phyloP scores from a whole-genome alignment of 2,113 vertebrate genomes.

The Triplophysa dalaica region DNA sequence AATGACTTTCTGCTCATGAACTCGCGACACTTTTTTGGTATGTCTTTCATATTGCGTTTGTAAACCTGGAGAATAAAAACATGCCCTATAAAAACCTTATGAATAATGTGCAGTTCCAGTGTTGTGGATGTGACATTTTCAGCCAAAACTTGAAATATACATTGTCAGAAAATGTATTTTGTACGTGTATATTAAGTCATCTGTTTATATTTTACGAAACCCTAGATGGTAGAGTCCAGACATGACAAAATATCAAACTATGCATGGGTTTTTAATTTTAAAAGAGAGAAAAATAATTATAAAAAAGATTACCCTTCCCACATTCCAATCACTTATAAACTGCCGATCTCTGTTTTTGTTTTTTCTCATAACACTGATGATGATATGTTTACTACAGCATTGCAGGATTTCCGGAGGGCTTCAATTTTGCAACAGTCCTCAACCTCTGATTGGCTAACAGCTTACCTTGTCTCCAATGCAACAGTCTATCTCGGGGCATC shows the following conservation, averaged over 20 bases:
- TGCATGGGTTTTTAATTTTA: too few relatives aligned
- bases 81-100: background rate
- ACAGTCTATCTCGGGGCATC: conserved; percentile 6
- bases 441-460: conserved; percentile 33
- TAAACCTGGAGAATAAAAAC: background rate
- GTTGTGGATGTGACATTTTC: too few relatives aligned
- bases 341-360: background rate
- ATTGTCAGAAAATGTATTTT: too few relatives aligned
- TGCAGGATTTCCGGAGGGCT: conserved; percentile 1
- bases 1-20: conserved; percentile 10
- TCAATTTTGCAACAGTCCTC: conserved; percentile 16
- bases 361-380: background rate
- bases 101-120: too few relatives aligned
- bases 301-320: background rate
- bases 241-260: too few relatives aligned
- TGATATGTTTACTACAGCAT: conserved; percentile 19
- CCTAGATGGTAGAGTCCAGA: too few relatives aligned
- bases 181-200: too few relatives aligned
- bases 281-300: too few relatives aligned
- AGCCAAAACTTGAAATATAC: too few relatives aligned
- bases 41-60: conserved; percentile 18
- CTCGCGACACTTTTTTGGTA: conserved; percentile 12
- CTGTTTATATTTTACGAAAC: too few relatives aligned
- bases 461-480: conserved; percentile 37
- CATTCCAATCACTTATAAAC: background rate